Conservation (phyloP, 2,888 invertebrate species). For the Epistrophe eligans region DNA sequence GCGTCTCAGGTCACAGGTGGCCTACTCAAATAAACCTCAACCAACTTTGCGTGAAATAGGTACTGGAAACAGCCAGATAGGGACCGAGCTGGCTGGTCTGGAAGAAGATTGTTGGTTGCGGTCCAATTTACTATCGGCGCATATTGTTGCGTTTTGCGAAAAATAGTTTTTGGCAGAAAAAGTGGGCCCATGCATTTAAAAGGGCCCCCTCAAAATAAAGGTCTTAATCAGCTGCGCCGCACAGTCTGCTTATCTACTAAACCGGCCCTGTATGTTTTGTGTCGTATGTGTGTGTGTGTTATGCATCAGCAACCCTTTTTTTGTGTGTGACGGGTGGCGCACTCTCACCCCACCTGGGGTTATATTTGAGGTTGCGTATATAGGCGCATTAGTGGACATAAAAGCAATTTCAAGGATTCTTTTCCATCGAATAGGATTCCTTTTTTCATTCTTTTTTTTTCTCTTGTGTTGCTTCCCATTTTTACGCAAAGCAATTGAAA, state of each 20-base stretch:
- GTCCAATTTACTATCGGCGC: too few relatives aligned
- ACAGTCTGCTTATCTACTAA: not conserved
- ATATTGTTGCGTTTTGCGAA: too few relatives aligned
- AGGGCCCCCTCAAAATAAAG: not conserved
- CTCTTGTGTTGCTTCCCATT: not conserved
- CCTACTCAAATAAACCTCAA: too few relatives aligned
- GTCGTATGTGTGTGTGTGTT: not conserved
- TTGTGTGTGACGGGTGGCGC: not conserved
- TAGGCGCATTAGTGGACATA: constrained; percentile 75
- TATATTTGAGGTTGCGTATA: constrained; percentile 65
- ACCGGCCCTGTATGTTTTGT: not conserved
- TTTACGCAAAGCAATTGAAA: constrained; percentile 68
- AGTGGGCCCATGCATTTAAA: too few relatives aligned
- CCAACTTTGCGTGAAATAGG: too few relatives aligned
- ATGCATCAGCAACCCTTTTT: constrained; percentile 42
- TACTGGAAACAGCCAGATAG: too few relatives aligned
- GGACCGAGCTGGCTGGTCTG: too few relatives aligned
- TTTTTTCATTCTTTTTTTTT: constrained; percentile 11
- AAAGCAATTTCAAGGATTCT: constrained; percentile 71
- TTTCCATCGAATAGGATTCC: constrained; percentile 53
- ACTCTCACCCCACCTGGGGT: constrained; percentile 10
- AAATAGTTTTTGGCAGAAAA: too few relatives aligned
- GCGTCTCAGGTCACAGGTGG: too few relatives aligned
- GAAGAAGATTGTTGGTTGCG: too few relatives aligned
- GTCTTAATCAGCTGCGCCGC: not conserved